These are phyloP conservation scores for Sciaenops ocellatus DNA, from an alignment of 2,797 vertebrate genomes.

Conservation along the genomic window DNA sequence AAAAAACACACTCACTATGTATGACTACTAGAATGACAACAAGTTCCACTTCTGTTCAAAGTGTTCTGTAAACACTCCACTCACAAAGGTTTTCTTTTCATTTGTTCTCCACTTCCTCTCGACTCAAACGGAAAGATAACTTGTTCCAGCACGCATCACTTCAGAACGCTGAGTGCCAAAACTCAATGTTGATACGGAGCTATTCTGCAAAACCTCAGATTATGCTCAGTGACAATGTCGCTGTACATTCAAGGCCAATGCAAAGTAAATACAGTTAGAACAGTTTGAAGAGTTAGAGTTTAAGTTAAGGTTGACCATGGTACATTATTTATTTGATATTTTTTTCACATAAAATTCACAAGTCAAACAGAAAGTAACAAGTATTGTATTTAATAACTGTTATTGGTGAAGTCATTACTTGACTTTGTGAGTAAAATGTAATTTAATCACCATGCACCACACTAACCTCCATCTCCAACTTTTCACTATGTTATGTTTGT, in stretches of 20 bases:
- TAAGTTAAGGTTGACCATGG: background rate
- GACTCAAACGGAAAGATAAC: background rate
- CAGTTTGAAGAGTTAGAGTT: too few relatives aligned
- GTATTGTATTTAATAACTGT: too few relatives aligned
- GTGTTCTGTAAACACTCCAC: constrained; percentile 1
- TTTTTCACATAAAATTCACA: too few relatives aligned
- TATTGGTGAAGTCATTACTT: too few relatives aligned
- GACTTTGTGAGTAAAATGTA: too few relatives aligned
- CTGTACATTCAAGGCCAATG: background rate
- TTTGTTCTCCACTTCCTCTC: background rate
- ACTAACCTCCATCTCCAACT: too few relatives aligned
- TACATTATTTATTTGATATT: too few relatives aligned
- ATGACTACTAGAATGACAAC: background rate
- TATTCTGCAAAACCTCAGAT: too few relatives aligned
- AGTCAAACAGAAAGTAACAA: too few relatives aligned
- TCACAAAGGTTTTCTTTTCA: constrained; percentile 2
- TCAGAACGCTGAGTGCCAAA: background rate
- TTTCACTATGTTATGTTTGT: too few relatives aligned
- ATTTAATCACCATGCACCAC: too few relatives aligned
- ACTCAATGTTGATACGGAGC: background rate
- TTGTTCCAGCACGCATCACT: background rate
- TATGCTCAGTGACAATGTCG: background rate
- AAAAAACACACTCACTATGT: background rate
- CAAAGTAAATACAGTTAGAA: background rate
- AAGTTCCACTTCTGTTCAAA: background rate